A percentile compares a stretch with the other conserved stretches of the same genome.
Conservation (phyloP, 2,113 vertebrate species). For the Microcebus murinus region DNA sequence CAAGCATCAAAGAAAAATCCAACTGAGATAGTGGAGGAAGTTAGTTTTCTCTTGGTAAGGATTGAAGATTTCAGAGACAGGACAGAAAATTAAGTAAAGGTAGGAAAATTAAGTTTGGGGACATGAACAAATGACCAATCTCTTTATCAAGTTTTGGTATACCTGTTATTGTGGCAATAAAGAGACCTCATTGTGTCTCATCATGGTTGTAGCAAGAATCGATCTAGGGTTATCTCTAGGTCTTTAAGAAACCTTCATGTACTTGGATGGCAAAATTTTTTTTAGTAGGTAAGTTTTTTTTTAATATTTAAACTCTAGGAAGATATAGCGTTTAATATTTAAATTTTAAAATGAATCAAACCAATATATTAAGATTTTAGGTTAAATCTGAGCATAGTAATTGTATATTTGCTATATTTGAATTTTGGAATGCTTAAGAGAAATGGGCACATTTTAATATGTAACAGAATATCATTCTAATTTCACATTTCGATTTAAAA, state of each 20-base stretch:
- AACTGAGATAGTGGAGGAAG: not conserved
- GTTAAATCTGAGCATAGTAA: not conserved
- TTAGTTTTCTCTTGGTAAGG: not conserved
- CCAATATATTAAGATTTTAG: constrained; percentile 30
- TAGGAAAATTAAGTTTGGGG: not conserved
- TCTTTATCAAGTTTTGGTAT: not conserved
- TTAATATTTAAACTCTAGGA: not conserved
- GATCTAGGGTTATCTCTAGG: not conserved
- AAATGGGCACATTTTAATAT: not conserved
- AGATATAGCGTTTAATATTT: constrained; percentile 36
- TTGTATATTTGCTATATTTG: not conserved
- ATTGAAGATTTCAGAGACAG: not conserved
- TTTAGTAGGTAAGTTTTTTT: not conserved
- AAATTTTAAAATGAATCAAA: constrained; percentile 29
- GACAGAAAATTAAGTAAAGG: not conserved
- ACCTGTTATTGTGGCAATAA: not conserved
- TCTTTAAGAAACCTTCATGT: not conserved
- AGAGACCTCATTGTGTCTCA: not conserved
- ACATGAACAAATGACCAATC: not conserved
- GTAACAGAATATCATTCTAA: not conserved
- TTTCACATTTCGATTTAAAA: constrained; percentile 35
- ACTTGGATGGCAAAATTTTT: not conserved
- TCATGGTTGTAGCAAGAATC: not conserved
- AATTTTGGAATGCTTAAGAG: constrained; percentile 47
- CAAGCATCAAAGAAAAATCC: not conserved